Evolutionary conservation across 2,888 invertebrate genomes (phyloP), one percentile per base, ranked within the genome.

Genomic region (Pinctada fucata): DNA sequence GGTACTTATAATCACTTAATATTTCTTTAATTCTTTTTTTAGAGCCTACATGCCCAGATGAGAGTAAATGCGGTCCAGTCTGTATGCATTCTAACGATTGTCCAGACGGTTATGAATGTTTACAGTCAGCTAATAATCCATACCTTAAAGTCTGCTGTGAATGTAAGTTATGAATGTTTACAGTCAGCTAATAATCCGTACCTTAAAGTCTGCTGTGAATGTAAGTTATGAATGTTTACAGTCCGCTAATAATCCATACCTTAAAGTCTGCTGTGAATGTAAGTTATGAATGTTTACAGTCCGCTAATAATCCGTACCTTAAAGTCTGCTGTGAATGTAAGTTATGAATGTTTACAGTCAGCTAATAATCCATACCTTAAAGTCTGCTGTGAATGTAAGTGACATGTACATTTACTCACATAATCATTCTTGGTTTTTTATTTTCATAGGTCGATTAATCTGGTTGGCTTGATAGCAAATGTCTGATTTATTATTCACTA

Each of bases 111-210:
- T 58, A 58, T 58, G 58, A 58, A 10, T 58, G 58, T 52, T 10
- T 52, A 52, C 58, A 52, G 58, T 52, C 58, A 5, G 10, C 6
- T 8, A 52, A 52, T 10, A 52, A 52, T 52, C 58, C 58, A 52
- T 52, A 52, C 58, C 58, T 52, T 52, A 52, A 10, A 52, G 58
- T 52, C 58, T 52, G 58, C 58, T 52, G 58, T 52, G 58, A 52
- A 52, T 8, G 58, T 52, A 52, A 52, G 58, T 10, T 52, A 52
- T 52, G 10, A 52, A 10, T 52, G 58, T 13, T 10, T 10, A 58
- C 58, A 58, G 58, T 58, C 58, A 0, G 6, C 58, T 58, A 58
- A 58, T 58, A 58, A 58, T 13, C 58, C 58, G 1, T 58, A 58
- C 58, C 58, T 58, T 13, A 58, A 58, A 58, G 58, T 58, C 8